These are phyloP conservation scores for Acinonyx jubatus DNA, from an alignment of 2,113 vertebrate genomes.

Conservation along the genomic window DNA sequence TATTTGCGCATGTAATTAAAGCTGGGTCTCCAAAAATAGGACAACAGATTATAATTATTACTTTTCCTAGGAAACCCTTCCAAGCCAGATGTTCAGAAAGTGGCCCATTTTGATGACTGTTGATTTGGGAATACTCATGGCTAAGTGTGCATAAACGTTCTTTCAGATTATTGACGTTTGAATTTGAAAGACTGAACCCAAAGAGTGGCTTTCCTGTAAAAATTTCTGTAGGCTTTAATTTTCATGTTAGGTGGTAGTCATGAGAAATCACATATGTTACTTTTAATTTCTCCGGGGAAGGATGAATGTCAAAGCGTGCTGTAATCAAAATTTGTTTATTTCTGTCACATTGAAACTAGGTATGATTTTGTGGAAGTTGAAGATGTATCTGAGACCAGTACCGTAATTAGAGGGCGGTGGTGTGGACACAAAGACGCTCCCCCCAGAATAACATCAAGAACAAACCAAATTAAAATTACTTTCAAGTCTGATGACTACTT, in stretches of 20 bases:
- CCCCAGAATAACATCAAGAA: conserved; percentile 92
- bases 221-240: not conserved
- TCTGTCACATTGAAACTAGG: conserved; percentile 81
- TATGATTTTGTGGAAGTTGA: conserved; percentile 98
- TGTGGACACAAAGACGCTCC: conserved; percentile 94
- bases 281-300: conserved; percentile 46
- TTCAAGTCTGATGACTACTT: conserved; percentile 98
- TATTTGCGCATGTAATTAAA: not conserved
- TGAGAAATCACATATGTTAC: not conserved
- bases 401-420: conserved; percentile 95
- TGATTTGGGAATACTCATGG: not conserved
- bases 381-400: conserved; percentile 93
- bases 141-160: not conserved
- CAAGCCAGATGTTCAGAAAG: not conserved
- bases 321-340: conserved; percentile 33
- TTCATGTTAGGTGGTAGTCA: conserved; percentile 22
- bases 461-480: conserved; percentile 94
- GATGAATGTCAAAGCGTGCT: conserved; percentile 8
- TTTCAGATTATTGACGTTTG: not conserved
- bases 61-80: not conserved
- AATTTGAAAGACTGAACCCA: not conserved
- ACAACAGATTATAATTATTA: not conserved
- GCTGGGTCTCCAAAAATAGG: not conserved
- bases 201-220: not conserved
- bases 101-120: conserved; percentile 3